A percentile compares a stretch with the other conserved stretches of the same genome.
These are phyloP conservation scores for Charina bottae DNA, from an alignment of 2,113 vertebrate species.

Conservation along the genomic window DNA sequence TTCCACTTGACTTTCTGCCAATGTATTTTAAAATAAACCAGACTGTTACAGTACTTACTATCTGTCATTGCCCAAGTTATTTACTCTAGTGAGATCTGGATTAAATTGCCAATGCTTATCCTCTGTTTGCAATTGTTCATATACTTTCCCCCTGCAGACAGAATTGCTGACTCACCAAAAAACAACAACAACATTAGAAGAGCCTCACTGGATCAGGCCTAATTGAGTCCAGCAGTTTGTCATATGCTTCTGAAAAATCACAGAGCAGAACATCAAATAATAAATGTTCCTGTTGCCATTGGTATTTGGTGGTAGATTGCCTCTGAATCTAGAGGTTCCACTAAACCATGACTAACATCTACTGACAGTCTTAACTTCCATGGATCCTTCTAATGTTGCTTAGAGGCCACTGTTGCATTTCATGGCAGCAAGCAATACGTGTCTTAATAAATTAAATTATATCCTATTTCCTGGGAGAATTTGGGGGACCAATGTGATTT, in stretches of 20 bases:
- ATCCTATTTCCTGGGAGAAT: background rate
- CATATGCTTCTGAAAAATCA: background rate
- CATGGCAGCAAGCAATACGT: background rate
- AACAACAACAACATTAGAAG: background rate
- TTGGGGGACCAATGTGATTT: background rate
- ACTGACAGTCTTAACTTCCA: background rate
- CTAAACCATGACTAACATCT: background rate
- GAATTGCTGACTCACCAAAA: background rate
- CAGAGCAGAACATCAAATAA: background rate
- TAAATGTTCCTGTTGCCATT: background rate
- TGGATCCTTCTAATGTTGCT: background rate
- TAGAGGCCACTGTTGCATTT: background rate
- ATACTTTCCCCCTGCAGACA: background rate
- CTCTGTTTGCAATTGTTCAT: background rate
- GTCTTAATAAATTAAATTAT: background rate
- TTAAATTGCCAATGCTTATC: slow-evolving; percentile 19
- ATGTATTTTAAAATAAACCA: background rate
- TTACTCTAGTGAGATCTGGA: slow-evolving; percentile 12
- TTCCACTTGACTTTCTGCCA: background rate
- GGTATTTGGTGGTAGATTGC: background rate
- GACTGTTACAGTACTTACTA: slow-evolving; percentile 9
- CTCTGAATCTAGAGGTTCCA: background rate
- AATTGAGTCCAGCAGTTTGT: background rate
- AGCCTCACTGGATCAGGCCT: background rate
- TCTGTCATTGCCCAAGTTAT: background rate